Evolutionary conservation across 2,113 vertebrate species (phyloP), one percentile per base, ranked within the genome.

Genomic region (Romanogobio albipinnatus): DNA sequence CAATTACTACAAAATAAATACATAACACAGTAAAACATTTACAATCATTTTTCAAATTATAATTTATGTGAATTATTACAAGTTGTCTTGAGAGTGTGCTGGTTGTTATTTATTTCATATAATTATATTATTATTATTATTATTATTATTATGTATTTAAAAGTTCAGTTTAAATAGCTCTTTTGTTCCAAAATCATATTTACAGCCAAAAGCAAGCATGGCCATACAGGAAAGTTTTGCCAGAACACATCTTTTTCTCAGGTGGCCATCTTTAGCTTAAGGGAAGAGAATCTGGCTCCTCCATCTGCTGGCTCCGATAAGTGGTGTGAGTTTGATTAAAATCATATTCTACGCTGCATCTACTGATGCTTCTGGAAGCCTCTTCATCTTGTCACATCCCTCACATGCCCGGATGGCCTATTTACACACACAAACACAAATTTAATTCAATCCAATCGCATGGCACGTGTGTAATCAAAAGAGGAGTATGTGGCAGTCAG

Each of bases 341-440:
- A 84, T 81, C 43, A 71, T 73, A 59, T 81, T 84, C 81, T 66
- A 61, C 66, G 53, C 83, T 39, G 39, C 19, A 77, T 83, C 66
- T n/a, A 22, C 36, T 77, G 61, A 77, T 64, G 58, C 82, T 77
- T 24, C 49, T 81, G 78, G 81, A 80, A 82, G 86, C 29, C 73
- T 77, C 74, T 82, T 82, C 79, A 85, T 71, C 81, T 88, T 83
- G 71, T 84, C 86, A 87, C 77, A 82, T 88, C 82, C 39, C 84
- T 86, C 76, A 82, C 71, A 68, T 84, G 80, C 85, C 82, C 83
- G 43, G 79, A 62, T 83, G 86, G 71, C 81, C 84, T 85, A 68
- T 86, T 85, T 83, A 88, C 75, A 81, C 84, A 85, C 87, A 85
- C 75, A 29, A 75, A 70, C 68, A 70, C 73, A 86, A 76, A 84